Evolutionary conservation across 2,797 vertebrate genomes (phyloP).

Genomic region (Tokudaia tokunoshimensis): DNA sequence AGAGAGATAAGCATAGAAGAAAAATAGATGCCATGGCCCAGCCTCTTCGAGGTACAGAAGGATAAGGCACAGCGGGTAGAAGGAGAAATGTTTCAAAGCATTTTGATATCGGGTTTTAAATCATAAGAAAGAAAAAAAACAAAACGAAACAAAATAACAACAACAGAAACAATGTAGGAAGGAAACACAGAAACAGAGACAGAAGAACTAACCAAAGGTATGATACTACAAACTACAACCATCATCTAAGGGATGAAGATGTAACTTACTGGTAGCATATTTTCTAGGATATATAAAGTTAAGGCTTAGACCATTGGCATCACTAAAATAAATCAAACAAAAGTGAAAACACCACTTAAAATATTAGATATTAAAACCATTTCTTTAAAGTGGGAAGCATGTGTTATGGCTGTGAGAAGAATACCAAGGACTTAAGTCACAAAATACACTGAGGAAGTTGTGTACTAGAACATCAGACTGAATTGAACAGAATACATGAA

Average conservation of each 20-base stretch:
- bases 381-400: not conserved
- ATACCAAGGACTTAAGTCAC: rapidly evolving
- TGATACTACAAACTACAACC: not conserved
- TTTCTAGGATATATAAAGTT: not conserved
- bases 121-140: rapidly evolving
- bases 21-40: rapidly evolving
- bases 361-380: rapidly evolving
- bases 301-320: not conserved
- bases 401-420: rapidly evolving
- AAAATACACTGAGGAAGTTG: rapidly evolving
- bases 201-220: too few relatives aligned
- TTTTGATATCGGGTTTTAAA: too few relatives aligned
- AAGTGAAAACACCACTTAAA: not conserved
- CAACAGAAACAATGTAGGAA: not conserved
- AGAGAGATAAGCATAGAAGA: rapidly evolving
- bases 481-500: not conserved
- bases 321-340: not conserved
- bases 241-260: not conserved
- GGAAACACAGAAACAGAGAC: too few relatives aligned
- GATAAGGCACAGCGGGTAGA: rapidly evolving
- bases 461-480: not conserved
- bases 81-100: not conserved
- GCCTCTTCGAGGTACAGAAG: rapidly evolving
- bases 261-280: not conserved
- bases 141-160: too few relatives aligned